Evolutionary conservation across 2,113 vertebrate species (phyloP).

Genomic region (Pseudorasbora parva): DNA sequence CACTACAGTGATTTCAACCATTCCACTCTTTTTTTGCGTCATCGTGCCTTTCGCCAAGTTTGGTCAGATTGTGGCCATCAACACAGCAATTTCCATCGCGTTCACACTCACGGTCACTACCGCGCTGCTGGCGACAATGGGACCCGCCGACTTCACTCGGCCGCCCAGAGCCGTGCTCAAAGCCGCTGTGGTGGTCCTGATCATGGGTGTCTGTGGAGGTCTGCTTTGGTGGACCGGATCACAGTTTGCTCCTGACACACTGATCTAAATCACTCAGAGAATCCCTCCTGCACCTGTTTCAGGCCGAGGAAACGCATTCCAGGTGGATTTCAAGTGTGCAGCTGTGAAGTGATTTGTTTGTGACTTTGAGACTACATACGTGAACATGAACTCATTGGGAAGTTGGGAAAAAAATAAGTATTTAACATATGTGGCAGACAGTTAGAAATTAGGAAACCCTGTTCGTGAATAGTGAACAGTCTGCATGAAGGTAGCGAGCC

Average conservation of each 20-base stretch:
- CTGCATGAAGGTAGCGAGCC: constrained; percentile 8
- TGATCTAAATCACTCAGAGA: constrained; percentile 54
- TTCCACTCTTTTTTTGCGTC: constrained; percentile 96
- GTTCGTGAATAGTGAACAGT: neutral
- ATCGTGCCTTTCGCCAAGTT: constrained; percentile 98
- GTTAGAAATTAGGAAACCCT: neutral
- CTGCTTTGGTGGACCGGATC: constrained; percentile 80
- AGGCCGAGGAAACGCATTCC: neutral
- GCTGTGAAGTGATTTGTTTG: neutral
- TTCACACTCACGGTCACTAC: constrained; percentile 93
- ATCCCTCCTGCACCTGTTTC: neutral
- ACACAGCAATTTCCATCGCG: constrained; percentile 89
- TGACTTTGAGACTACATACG: neutral
- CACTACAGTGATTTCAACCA: constrained; percentile 91
- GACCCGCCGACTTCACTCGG: constrained; percentile 83
- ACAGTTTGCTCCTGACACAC: constrained; percentile 64
- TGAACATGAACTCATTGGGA: neutral
- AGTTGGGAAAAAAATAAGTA: neutral
- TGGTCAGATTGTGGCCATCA: constrained; percentile 96
- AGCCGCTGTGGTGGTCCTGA: constrained; percentile 80
- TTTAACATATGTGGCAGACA: neutral
- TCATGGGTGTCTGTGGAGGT: constrained; percentile 71
- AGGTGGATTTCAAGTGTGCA: neutral
- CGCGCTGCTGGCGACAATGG: constrained; percentile 86
- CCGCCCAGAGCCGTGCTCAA: constrained; percentile 88